Base-by-base conservation (phyloP, 2,888 invertebrate species). In the Mesorhabditis sp. region DNA sequence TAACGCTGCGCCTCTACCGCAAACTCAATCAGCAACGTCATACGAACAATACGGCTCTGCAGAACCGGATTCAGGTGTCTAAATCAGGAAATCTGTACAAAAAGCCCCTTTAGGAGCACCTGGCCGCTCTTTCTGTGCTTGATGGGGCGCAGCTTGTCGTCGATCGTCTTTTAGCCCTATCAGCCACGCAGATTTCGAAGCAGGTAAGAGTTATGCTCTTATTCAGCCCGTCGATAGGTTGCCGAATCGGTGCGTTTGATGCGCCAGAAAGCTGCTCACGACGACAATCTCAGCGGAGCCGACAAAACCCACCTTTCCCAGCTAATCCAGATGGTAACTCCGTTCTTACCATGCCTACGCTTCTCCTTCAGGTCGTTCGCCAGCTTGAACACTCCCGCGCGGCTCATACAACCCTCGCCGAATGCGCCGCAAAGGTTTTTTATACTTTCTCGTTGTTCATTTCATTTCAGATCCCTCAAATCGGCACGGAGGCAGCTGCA, bases 261-360 rank as follows among this genome's bases (percentile, higher is more conserved):
- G 69, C 73, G 76, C 45, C 70, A 76, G n/a, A 74, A 76, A 4
- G 71, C 73, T 41, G 70, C 74, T 42, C 76, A 75, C 62, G 78
- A 80, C 62, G 76, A 78, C 41, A 74, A 72, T 50, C 71, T 72
- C 58, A 74, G 75, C 13, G 78, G 78, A 28, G n/a, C 7, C 58
- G 82, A 82, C 70, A 68, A 71, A n/a, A 65, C 73, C 3, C 78
- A 78, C 68, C 72, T 83, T 43, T 75, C 78, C 10, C 79, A 82
- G 67, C 70, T 83, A 15, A 78, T 81, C 65, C 76, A 82, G 66
- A 71, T 81, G 71, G 81, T 82, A 67, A 41, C 70, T 42, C 5
- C 43, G 4, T 4, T 58, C 43, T 62, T 61, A 10, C 7, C 10
- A 10, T 5, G 15, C 43, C 43, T 41, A 58, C 50, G 58, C n/a